Evolutionary conservation across 2,113 vertebrate genomes (phyloP).

Genomic region (Dipodomys ordii): DNA sequence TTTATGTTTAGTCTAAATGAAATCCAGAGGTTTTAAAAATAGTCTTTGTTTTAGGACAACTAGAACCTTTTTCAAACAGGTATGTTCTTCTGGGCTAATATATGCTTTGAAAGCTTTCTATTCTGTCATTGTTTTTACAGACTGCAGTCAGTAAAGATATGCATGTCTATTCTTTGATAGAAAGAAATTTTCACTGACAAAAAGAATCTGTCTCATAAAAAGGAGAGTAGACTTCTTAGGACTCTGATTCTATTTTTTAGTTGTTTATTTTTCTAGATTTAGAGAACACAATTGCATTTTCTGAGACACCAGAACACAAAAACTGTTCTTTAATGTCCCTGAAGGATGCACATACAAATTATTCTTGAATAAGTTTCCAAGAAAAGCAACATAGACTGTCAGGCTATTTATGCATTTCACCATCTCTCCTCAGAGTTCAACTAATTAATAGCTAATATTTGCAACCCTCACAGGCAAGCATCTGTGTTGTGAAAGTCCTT

Average conservation of each 20-base stretch:
- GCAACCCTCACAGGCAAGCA: conserved; percentile 69
- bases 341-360: conserved; percentile 70
- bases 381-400: conserved; percentile 8
- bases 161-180: conserved; percentile 45
- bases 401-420: neutral
- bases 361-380: conserved; percentile 41
- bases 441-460: conserved; percentile 77
- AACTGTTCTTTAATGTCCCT: conserved; percentile 51
- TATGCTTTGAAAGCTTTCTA: conserved; percentile 39
- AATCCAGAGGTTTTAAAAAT: neutral
- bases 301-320: conserved; percentile 10
- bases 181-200: conserved; percentile 71
- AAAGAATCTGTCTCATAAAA: conserved; percentile 18
- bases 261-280: conserved; percentile 17
- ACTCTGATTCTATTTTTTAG: neutral
- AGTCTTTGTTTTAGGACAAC: neutral
- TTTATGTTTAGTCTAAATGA: conserved; percentile 32
- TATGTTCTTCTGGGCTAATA: neutral
- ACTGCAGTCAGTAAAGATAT: conserved; percentile 33
- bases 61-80: conserved; percentile 42
- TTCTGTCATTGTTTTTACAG: conserved; percentile 32
- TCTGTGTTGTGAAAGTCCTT: conserved; percentile 83
- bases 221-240: neutral
- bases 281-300: conserved; percentile 61
- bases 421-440: conserved; percentile 41